phyloP scores from a whole-genome alignment of 2,797 vertebrate genomes.

The Pelodytes ibericus region DNA sequence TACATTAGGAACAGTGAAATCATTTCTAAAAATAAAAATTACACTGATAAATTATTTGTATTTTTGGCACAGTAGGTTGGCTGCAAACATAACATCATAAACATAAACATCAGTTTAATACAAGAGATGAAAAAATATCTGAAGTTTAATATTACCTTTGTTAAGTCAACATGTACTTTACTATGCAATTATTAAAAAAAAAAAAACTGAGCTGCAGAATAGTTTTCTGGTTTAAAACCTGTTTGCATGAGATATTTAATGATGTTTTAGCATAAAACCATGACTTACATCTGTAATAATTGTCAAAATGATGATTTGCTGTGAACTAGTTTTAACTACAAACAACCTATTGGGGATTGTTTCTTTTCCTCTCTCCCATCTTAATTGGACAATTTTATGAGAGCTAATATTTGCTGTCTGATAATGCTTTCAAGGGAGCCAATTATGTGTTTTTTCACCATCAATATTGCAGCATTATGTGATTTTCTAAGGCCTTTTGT shows the following conservation, averaged over 20 bases:
- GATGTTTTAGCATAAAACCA: conserved; percentile 34
- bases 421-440: conserved; percentile 66
- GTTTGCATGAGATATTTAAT: conserved; percentile 42
- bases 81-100: not conserved
- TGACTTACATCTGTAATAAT: conserved; percentile 61
- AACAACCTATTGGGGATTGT: conserved; percentile 59
- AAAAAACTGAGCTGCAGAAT: conserved; percentile 16
- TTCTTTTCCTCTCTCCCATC: conserved; percentile 56
- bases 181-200: not conserved
- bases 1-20: not conserved
- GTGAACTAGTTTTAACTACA: conserved; percentile 55
- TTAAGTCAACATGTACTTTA: not conserved
- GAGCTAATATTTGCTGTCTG: conserved; percentile 62
- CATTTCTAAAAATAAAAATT: not conserved
- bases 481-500: conserved; percentile 58
- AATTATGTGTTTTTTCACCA: conserved; percentile 60
- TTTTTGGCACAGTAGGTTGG: not conserved
- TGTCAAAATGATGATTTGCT: conserved; percentile 57
- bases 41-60: not conserved
- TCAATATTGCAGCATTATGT: conserved; percentile 57
- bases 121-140: not conserved
- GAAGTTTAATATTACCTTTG: not conserved
- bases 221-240: conserved; percentile 16
- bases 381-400: conserved; percentile 66
- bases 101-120: not conserved